Evolutionary conservation across 2,113 vertebrate genomes (phyloP), one percentile per base, ranked within the genome.

Genomic region (Nothocercus nigrocapillus): DNA sequence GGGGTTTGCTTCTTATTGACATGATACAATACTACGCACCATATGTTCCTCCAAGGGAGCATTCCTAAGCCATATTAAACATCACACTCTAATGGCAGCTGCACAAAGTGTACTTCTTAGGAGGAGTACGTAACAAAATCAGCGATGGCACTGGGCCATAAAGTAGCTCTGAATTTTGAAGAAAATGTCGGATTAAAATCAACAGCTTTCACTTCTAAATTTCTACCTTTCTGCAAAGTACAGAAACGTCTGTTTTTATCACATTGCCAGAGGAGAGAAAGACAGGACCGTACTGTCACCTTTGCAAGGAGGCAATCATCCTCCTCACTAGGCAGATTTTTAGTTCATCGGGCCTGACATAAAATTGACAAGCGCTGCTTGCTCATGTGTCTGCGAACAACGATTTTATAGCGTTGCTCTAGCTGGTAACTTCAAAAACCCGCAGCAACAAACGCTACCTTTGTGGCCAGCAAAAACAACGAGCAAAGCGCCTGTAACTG

Each of bases 401-500:
- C 9, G 14, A 89, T 58, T 89, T 86, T 81, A 56, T 51, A 82
- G 54, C 16, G 1, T 59, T 93, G 74, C 85, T 91, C 18, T 95
- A 27, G 49, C 61, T 89, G 75, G 54, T 49, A 93, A 70, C 73
- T 95, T 87, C 56, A 78, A 53, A 96, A 94, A 82, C 84, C 18
- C 2, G 61, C 96, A 88, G 58, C 94, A 88, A 94, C 58, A 96
- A 95, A 80, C 72, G n/a, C 8, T 89, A 73, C 53, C 70, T 88
- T 86, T 85, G 58, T 84, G 92, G 94, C 72, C 72, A 95, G 93
- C 67, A 93, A 95, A 96, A 97, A 45, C 79, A 90, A 92, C 88
- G 82, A 97, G 94, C 89, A 96, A 96, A 1, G 27, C 80, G 94
- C 92, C 82, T 96, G 80, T 97, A 90, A 95, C 96, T 97, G 91